Conservation (phyloP, 2,888 invertebrate species). For the Tenthredo livida region DNA sequence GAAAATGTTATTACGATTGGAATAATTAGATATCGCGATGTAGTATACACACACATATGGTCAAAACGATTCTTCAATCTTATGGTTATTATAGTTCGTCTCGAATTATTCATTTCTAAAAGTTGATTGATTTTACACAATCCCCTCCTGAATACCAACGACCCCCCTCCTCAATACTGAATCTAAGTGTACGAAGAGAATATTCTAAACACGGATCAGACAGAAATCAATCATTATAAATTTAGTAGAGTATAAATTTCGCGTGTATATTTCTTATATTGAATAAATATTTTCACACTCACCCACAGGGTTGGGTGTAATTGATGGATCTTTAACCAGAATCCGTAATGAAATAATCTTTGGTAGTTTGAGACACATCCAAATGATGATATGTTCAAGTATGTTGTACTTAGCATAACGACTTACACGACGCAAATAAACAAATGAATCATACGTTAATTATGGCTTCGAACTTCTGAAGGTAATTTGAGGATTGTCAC, state of each 20-base stretch:
- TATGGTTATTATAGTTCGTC: neutral
- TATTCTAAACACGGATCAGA: neutral
- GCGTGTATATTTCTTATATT: neutral
- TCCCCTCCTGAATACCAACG: neutral
- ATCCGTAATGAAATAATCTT: conserved; percentile 20
- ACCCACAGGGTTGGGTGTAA: neutral
- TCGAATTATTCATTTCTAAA: neutral
- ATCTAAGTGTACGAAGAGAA: neutral
- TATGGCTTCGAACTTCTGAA: neutral
- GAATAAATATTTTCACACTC: conserved; percentile 5
- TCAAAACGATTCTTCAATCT: neutral
- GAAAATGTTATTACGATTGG: neutral
- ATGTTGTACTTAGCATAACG: neutral
- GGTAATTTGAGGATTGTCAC: neutral
- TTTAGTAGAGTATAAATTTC: neutral
- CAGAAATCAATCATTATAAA: conserved; percentile 23
- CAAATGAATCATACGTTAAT: conserved; percentile 34
- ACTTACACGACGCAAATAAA: conserved; percentile 13
- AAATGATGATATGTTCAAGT: neutral
- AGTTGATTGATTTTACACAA: neutral
- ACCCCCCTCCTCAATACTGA: neutral
- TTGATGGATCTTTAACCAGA: conserved; percentile 10
- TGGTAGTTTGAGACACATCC: neutral
- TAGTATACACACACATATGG: neutral
- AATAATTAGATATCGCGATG: conserved; percentile 14